Evolutionary conservation across 2,797 vertebrate genomes (phyloP), one percentile per base, ranked within the genome.

Genomic region (Gymnothorax reevesii): DNA sequence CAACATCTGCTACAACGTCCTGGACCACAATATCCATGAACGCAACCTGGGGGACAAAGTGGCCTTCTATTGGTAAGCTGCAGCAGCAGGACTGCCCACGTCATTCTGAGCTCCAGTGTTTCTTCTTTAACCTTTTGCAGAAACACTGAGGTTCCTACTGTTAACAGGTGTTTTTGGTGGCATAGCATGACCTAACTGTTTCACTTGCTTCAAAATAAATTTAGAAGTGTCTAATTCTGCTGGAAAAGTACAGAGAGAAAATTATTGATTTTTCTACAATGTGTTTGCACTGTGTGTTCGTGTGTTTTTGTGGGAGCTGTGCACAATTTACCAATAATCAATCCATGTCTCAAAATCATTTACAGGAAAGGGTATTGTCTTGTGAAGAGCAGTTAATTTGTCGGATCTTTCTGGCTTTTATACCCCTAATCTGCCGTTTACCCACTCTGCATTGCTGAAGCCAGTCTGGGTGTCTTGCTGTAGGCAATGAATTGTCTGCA

Each of bases 1-100:
- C 88, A 99, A 99, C 93, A 97, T 99, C 93, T 97, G 98, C 95
- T 99, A 99, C 95, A 99, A 99, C 86, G 87, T 99, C 42, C 95
- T 99, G 66, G 98, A 99, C 92, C 96, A 94, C 92, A 98, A 98
- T 69, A 94, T 99, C 83, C 90, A 95, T 0, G 96, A 99, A 77
- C 97, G 93, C 93, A 97, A 97, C 15, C 96, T 98, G 0, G 98
- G 97, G 0, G 97, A 99, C 89, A 97, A 96, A 94, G 93, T 99
- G 89, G 98, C 98, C 83, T 99, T 99, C 93, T 98, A 97, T 94
- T 99, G 98, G 98, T 99, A 86, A 96, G 91, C 22, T 69, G 64
- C 22, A 69, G 64, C 22, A 69, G 64, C 64, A 69, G 64, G 9
- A 7, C 25, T 8, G 9, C 22, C 25, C 64, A 9, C 22, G 22